Base-by-base conservation (phyloP, 1,140 invertebrate species). In the Colletes gigas region DNA sequence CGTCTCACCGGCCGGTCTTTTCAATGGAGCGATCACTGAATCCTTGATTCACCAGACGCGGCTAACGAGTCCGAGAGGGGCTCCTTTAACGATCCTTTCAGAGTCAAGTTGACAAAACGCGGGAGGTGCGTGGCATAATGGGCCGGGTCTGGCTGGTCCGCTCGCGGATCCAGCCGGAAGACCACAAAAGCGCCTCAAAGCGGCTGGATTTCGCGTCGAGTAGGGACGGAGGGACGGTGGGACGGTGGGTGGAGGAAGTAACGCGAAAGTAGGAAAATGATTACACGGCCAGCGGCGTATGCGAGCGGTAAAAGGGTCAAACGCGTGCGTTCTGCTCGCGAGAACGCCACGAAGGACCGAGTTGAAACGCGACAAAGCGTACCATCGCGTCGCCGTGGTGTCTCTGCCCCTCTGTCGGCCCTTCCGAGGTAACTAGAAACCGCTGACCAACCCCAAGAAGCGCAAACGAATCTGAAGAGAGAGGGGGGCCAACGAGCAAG, bases 381-480 rank as follows among this genome's bases (percentile, higher is more conserved):
- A n/a, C 77, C 30, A 39, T 19, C 52, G 7, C 76, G 47, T 74
- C 59, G 21, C 30, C 41, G 67, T 17, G 3, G 30, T 47, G n/a
- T 19, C 54, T 57, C 57, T 62, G 39, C 15, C 39, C 15, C 67
- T 63, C 41, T 47, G n/a, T 55, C 66, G 19, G n/a, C 52, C 57
- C 59, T 73, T 76, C 78, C 82, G 70, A 81, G 85, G 88, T 85
- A 87, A 86, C 83, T 77, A 88, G 88, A 89, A 83, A 89, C 75
- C 78, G 63, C 71, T 60, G 70, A 59, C 67, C 57, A 83, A 81
- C 85, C 88, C 88, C 60, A 54, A n/a, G 15, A 12, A 50, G 8
- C 9, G 19, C 14, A 54, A 21, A 10, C 44, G 50, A 30, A 41
- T 55, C 17, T 21, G 10, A 41, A 14, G 12, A 47, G 44, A 30